These are phyloP conservation scores for Polydrusus tereticollis DNA, from an alignment of 2,888 invertebrate species.

Conservation along the genomic window DNA sequence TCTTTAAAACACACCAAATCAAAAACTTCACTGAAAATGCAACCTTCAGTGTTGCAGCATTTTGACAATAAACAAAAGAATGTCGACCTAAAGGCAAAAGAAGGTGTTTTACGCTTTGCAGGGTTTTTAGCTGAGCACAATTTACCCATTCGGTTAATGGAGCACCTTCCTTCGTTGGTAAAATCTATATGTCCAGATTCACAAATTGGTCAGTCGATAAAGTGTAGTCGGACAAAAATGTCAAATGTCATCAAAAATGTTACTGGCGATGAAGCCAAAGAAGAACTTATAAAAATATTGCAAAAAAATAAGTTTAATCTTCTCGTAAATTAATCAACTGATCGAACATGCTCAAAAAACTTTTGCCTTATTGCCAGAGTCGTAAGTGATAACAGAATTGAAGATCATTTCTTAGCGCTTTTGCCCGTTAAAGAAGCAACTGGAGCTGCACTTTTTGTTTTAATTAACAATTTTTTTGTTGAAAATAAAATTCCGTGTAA, in stretches of 20 bases:
- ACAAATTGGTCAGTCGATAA: conserved; percentile 14
- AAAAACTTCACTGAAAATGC: no score
- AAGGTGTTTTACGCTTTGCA: no score
- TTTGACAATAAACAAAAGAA: no score
- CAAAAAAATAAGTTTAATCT: conserved; percentile 32
- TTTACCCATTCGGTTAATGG: no score
- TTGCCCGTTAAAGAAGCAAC: not conserved
- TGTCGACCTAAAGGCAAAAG: no score
- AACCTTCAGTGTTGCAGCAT: no score
- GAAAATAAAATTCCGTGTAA: not conserved
- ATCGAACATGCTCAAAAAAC: conserved; percentile 21
- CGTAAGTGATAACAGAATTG: not conserved
- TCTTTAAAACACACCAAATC: no score
- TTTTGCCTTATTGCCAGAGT: conserved; percentile 13
- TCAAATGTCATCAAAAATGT: not conserved
- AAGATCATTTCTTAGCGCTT: not conserved
- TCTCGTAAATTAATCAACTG: conserved; percentile 38
- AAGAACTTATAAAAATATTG: not conserved
- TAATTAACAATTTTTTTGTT: not conserved
- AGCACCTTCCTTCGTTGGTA: not conserved
- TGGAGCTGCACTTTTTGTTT: not conserved
- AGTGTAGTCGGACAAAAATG: conserved; percentile 8
- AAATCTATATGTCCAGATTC: conserved; percentile 9
- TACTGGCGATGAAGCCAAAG: not conserved
- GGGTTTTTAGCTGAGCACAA: no score